Base-by-base conservation (phyloP, 2,113 vertebrate species). In the Dasypus novemcinctus region DNA sequence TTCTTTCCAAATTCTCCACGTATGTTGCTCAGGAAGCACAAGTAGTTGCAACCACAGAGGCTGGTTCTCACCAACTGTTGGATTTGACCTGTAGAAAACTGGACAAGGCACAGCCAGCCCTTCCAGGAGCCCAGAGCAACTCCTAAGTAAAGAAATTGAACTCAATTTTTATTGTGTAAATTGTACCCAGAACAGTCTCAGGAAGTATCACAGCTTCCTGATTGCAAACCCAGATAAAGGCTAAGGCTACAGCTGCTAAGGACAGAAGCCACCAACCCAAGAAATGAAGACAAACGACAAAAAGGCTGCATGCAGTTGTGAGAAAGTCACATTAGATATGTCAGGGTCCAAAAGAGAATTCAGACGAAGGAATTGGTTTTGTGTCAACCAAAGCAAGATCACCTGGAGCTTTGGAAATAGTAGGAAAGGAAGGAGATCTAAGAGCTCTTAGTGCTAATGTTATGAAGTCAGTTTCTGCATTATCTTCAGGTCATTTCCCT, bases 171-270 rank as follows among this genome's bases (percentile, higher is more conserved):
- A 17, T 97, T 98, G 97, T 97, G 96, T 93, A 97, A 97, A 98
- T 54, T 92, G 93, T 80, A 78, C 96, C 88, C 96, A 33, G 82
- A 92, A 76, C 94, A 68, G 91, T 86, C 97, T 95, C 97, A 97
- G 97, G 96, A 97, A 98, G 96, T 96, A 94, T 96, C 96, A 93
- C 79, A 95, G 97, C 96, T 97, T 98, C 97, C 97, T 98, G 97
- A 97, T 98, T 96, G 93, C 96, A 90, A 97, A 93, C 66, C 41
- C 84, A 95, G 97, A 98, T 98, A 98, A 93, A 93, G 82, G 74
- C 18, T 59, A 94, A 96, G 97, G 91, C 96, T 76, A 49, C 84
- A 96, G 94, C 93, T 86, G 95, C 93, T 93, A 61, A 93, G 95
- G 97, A 96, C 89, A 95, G 93, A 98, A 97, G 96, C 96, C 90